Evolutionary conservation across 2,888 invertebrate genomes (phyloP), one percentile per base, ranked within the genome.

Genomic region (Labia minor): DNA sequence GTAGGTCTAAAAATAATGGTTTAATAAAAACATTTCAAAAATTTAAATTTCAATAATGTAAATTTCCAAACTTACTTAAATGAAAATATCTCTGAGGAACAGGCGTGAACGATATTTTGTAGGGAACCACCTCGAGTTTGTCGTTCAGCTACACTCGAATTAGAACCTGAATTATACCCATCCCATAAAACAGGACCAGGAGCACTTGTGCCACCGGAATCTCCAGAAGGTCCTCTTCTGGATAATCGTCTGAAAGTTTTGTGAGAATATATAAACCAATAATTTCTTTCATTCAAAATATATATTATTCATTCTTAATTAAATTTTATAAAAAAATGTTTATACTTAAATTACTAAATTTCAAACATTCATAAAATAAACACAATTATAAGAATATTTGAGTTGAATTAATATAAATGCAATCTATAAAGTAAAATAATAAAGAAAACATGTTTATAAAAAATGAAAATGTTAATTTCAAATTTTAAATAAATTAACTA

Each of bases 91-190:
- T 69, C 68, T 21, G 66, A 61, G 37, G 62, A 65, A 19, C 65
- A 49, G 18, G 66, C 70, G 26, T 82, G 81, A 67, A 81, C 80
- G 70, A 83, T 75, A 75, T 84, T 83, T 74, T 84, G 83, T 67
- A 83, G 75, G 68, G 82, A 82, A 67, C 83, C 83, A 62, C 83
- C 83, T 74, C 82, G 81, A 67, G 81, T 81, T 69, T 80, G 76
- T 69, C 81, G 78, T 70, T 82, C 81, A 19, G 82, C 66, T 78
- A 77, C 73, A 79, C 76, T 68, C 82, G 82, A 72, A 82, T 81
- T 72, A 85, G 79, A 79, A 85, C 84, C 78, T 82, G 85, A 75
- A 84, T 49, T 49, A 49, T 49, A 49, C 3, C 49, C 49, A 49
- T 49, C n/a, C 49, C 49, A 49, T 49, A 49, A 49, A 49, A n/a